Evolutionary conservation across 1,140 invertebrate genomes (phyloP), one percentile per base, ranked within the genome.

Genomic region (Formica selysi): DNA sequence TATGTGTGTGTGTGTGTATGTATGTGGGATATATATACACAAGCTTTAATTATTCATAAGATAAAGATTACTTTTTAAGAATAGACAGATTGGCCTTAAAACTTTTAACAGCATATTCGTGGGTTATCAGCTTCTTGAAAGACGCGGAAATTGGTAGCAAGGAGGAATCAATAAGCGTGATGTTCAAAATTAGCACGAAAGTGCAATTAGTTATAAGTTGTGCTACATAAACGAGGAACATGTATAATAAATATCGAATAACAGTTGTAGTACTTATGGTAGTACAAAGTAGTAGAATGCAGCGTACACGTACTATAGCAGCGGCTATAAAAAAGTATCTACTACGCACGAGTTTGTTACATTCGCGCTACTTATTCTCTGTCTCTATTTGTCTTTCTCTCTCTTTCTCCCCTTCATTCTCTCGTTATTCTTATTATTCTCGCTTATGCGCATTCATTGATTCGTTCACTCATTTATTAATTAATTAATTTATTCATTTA

Each of bases 181-280:
- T 32, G 26, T 80, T 10, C 13, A 70, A 70, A 44, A 54, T 80
- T 26, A 44, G 32, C 29, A 80, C 67, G 32, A 70, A 54, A 80
- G 64, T 80, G 64, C 64, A 80, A 32, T 44, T 68, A 70, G 54
- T 80, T 80, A 48, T 54, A 44, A 68, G 64, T 68, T 79, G 67
- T 16, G 76, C 76, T 80, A 80, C 87, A 88, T 87, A 93, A 93
- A 92, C 86, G 89, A 93, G 89, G 91, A 92, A 93, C 91, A 93
- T 91, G 88, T 93, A 93, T 92, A 92, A 93, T 93, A 93, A 93
- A 93, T 93, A 93, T 88, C 84, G 89, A 91, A 83, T 93, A 93
- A 93, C 91, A 89, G 84, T 93, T 89, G 62, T 51, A 90, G 87
- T 92, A 91, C 88, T 92, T 93, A 89, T 88, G 92, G 65, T 91